A percentile compares a stretch with the other conserved stretches of the same genome.
Conservation (phyloP, 2,113 vertebrate genomes). For the Phylloscopus whistleri region DNA sequence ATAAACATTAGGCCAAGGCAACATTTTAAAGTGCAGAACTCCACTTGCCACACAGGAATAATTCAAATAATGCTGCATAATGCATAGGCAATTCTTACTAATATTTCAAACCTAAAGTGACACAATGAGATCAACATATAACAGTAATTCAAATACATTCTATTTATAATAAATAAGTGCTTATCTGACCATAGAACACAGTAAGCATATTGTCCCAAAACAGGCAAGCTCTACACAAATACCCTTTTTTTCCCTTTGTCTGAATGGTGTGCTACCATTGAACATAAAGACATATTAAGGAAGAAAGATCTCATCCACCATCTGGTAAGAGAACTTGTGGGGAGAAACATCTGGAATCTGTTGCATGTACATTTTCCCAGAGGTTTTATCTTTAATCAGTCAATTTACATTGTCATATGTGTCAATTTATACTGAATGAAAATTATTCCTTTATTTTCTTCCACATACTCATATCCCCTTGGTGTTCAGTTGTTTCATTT, state of each 20-base stretch:
- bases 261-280: background rate
- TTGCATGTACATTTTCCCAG: background rate
- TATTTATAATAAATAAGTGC: slow-evolving; percentile 46
- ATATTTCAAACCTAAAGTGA: slow-evolving; percentile 22
- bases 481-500: background rate
- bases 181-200: background rate
- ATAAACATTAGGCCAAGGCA: slow-evolving; percentile 37
- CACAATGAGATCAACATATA: slow-evolving; percentile 38
- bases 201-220: background rate
- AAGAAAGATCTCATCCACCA: background rate
- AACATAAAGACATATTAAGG: background rate
- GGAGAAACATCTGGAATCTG: background rate
- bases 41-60: slow-evolving; percentile 24
- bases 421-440: background rate
- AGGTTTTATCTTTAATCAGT: background rate
- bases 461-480: background rate
- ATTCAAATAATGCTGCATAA: slow-evolving; percentile 14
- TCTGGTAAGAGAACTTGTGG: background rate
- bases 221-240: background rate
- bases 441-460: background rate
- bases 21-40: slow-evolving; percentile 59
- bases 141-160: slow-evolving; percentile 51
- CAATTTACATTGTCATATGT: background rate
- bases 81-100: slow-evolving; percentile 23
- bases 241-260: background rate